Evolutionary conservation across 2,797 vertebrate species (phyloP).

Genomic region (Acestrorhynchus altus): DNA sequence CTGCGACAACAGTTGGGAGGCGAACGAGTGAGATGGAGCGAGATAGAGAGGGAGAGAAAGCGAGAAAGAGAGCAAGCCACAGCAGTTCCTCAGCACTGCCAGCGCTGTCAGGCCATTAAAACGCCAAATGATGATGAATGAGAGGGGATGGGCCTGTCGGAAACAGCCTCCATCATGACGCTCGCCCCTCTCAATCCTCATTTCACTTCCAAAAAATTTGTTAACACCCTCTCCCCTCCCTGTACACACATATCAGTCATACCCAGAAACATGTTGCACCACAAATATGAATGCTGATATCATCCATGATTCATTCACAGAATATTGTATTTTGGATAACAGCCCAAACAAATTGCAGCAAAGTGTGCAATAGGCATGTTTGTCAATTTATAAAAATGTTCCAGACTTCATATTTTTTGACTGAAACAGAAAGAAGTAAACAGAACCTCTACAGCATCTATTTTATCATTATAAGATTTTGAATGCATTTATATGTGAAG

Average conservation of each 20-base stretch:
- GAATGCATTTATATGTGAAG: too few relatives aligned
- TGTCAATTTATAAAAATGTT: background rate
- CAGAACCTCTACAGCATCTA: too few relatives aligned
- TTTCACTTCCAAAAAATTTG: constrained; percentile 47
- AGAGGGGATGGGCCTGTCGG: constrained; percentile 57
- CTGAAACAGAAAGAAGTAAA: too few relatives aligned
- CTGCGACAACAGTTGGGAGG: constrained; percentile 56
- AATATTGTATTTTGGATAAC: constrained; percentile 27
- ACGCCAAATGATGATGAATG: constrained; percentile 69
- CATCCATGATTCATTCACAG: constrained; percentile 44
- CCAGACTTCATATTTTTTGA: background rate
- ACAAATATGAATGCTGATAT: constrained; percentile 33
- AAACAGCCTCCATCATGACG: constrained; percentile 53
- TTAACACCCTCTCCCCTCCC: background rate
- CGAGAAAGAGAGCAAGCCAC: constrained; percentile 41
- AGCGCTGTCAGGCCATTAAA: constrained; percentile 63
- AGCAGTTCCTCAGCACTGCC: constrained; percentile 60
- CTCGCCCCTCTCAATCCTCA: constrained; percentile 58
- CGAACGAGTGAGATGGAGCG: constrained; percentile 31
- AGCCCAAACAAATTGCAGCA: constrained; percentile 22
- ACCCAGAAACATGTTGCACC: constrained; percentile 38
- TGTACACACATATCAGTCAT: constrained; percentile 31
- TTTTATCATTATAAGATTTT: too few relatives aligned
- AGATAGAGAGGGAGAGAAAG: constrained; percentile 35
- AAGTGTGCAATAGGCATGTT: constrained; percentile 2